Percentiles rank a stretch among this genome's conserved stretches.
Evolutionary conservation across 2,888 invertebrate genomes (phyloP).

Genomic region (Luperina testacea): DNA sequence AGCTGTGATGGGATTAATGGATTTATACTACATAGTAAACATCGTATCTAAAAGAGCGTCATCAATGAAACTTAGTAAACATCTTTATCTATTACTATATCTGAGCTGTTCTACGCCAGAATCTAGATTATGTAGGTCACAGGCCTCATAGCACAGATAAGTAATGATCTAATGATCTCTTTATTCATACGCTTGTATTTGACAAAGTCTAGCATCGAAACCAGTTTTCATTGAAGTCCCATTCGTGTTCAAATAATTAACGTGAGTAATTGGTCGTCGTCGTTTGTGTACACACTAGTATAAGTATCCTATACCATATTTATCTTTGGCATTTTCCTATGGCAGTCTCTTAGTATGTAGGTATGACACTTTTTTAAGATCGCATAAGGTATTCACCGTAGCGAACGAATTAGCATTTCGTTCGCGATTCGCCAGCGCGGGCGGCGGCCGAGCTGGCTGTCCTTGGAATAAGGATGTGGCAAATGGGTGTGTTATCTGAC

Average conservation of each 20-base stretch:
- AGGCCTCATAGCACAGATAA: constrained; percentile 20
- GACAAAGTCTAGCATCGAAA: constrained; percentile 54
- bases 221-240: constrained; percentile 63
- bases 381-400: constrained; percentile 86
- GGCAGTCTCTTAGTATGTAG: constrained; percentile 68
- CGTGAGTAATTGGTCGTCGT: constrained; percentile 72
- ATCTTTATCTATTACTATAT: constrained; percentile 36
- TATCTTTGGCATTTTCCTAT: constrained; percentile 79
- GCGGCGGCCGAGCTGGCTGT: constrained; percentile 73
- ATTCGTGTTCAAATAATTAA: constrained; percentile 73
- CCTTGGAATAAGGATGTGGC: constrained; percentile 89
- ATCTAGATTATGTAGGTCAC: constrained; percentile 45
- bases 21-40: constrained; percentile 74
- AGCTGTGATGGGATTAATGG: constrained; percentile 71
- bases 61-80: constrained; percentile 63
- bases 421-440: constrained; percentile 78
- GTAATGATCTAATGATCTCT: constrained; percentile 28
- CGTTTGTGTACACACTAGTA: constrained; percentile 65
- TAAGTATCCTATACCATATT: constrained; percentile 69
- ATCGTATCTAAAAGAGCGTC: constrained; percentile 67
- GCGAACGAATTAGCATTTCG: constrained; percentile 86
- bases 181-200: constrained; percentile 46
- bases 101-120: constrained; percentile 16
- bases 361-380: constrained; percentile 78
- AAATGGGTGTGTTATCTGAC: constrained; percentile 80